These are phyloP conservation scores for Peromyscus polionotus DNA, from an alignment of 2,113 vertebrate genomes.

Conservation along the genomic window DNA sequence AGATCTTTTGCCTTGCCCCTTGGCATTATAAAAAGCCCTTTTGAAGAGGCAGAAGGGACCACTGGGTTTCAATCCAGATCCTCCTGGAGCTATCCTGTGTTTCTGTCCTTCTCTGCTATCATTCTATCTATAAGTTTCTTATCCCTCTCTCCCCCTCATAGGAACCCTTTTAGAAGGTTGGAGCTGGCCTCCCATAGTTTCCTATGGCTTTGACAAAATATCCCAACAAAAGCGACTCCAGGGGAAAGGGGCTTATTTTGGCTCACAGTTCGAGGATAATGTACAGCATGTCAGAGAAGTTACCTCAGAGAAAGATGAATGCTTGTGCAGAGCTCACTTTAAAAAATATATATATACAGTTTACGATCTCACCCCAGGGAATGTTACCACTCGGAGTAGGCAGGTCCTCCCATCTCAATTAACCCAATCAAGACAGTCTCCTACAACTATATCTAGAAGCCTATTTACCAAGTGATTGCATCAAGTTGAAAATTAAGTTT, in stretches of 20 bases:
- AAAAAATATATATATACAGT: neutral
- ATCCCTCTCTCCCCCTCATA: too few relatives aligned
- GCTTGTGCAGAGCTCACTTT: neutral
- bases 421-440: neutral
- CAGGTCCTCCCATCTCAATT: neutral
- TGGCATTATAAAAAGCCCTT: too few relatives aligned
- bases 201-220: neutral
- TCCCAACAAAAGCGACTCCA: neutral
- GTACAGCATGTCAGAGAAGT: neutral
- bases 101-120: too few relatives aligned
- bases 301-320: neutral
- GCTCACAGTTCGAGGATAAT: neutral
- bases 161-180: too few relatives aligned
- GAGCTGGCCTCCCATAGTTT: too few relatives aligned
- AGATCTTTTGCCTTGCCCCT: too few relatives aligned
- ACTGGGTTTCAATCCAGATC: too few relatives aligned
- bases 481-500: neutral
- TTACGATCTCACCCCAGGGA: neutral
- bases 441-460: neutral
- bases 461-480: neutral
- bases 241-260: neutral
- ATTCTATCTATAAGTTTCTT: too few relatives aligned
- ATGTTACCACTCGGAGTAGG: neutral
- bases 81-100: too few relatives aligned
- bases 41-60: too few relatives aligned